Evolutionary conservation across 2,797 vertebrate genomes (phyloP).

Genomic region (Acrocephalus scirpaceus): DNA sequence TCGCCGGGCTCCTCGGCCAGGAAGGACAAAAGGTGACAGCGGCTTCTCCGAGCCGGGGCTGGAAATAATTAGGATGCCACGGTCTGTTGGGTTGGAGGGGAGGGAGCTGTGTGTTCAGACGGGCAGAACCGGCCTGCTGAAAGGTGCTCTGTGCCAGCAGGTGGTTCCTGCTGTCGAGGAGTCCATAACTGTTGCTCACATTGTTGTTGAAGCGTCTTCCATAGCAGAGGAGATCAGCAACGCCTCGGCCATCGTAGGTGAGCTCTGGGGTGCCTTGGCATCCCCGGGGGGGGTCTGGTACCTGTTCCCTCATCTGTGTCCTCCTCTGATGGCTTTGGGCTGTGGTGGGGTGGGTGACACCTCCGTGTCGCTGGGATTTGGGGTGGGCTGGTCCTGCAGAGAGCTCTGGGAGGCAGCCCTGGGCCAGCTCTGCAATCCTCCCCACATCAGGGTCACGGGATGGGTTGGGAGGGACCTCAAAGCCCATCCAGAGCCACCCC

Average conservation of each 20-base stretch:
- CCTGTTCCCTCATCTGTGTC: accelerated
- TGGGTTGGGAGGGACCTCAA: background rate
- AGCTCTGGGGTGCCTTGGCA: background rate
- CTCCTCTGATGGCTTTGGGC: too few species aligned
- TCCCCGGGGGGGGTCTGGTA: background rate
- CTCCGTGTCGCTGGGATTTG: accelerated
- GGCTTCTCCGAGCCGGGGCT: background rate
- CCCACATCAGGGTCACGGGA: accelerated
- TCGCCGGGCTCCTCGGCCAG: slow-evolving; percentile 47
- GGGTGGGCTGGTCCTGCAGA: background rate
- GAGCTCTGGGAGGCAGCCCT: background rate
- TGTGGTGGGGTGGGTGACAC: accelerated
- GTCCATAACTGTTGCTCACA: slow-evolving; percentile 78
- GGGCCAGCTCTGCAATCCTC: background rate
- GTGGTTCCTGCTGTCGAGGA: slow-evolving; percentile 72
- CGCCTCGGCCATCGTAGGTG: slow-evolving; percentile 72
- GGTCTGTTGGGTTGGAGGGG: background rate
- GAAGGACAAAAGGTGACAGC: slow-evolving; percentile 64
- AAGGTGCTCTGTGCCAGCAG: slow-evolving; percentile 36
- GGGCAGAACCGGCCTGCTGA: background rate
- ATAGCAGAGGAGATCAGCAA: slow-evolving; percentile 71
- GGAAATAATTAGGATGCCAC: background rate
- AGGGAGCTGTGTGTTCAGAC: background rate
- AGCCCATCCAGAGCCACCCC: accelerated
- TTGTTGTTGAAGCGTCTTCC: slow-evolving; percentile 76